Conservation (phyloP, 2,797 vertebrate genomes). For the Anabas testudineus region DNA sequence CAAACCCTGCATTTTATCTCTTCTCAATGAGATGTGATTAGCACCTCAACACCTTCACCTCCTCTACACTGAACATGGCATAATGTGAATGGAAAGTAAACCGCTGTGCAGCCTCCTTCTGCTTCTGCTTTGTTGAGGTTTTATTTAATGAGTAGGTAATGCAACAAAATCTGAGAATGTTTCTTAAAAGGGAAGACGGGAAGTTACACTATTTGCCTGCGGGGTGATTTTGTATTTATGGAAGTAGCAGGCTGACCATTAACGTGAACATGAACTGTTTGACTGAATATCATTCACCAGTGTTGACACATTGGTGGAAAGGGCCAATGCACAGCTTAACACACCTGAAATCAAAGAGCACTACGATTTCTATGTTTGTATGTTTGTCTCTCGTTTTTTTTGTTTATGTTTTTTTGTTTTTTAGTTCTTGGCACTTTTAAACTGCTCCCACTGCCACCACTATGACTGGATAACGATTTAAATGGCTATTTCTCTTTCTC, state of each 20-base stretch:
- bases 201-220: conserved; percentile 12
- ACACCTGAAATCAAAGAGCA: conserved; percentile 73
- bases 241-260: conserved; percentile 38
- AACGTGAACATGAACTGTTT: conserved; percentile 40
- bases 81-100: conserved; percentile 1
- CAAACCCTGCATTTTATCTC: too few relatives aligned
- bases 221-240: conserved; percentile 24
- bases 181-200: conserved; percentile 12
- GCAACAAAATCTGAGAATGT: background rate
- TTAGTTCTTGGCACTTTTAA: conserved; percentile 71
- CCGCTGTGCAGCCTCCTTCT: background rate
- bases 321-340: conserved; percentile 78
- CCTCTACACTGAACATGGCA: background rate
- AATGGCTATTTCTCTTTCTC: conserved; percentile 50
- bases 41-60: conserved; percentile 23
- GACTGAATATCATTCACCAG: conserved; percentile 60
- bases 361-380: conserved; percentile 59
- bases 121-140: background rate
- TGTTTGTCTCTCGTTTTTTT: too few relatives aligned
- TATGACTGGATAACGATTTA: conserved; percentile 8
- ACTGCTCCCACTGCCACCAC: conserved; percentile 22
- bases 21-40: background rate
- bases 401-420: background rate
- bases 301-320: conserved; percentile 59
- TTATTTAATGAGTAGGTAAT: background rate